A percentile compares a stretch with the other conserved stretches of the same genome.
These are phyloP conservation scores for Patiria miniata DNA, from an alignment of 35 echinoderm and acorn worm species.

Conservation along the genomic window DNA sequence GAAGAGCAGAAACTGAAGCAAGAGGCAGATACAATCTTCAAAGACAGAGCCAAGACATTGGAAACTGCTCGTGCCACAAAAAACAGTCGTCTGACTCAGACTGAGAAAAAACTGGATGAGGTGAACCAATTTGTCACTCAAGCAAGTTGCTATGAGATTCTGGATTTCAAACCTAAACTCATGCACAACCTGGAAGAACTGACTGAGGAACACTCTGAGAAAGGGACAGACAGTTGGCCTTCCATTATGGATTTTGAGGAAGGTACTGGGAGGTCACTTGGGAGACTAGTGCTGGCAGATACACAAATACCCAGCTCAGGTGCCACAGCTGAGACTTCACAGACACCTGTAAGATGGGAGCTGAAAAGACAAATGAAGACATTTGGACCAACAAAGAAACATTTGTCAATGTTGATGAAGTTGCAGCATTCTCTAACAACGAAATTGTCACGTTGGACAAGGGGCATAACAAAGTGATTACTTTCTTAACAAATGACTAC, in stretches of 20 bases:
- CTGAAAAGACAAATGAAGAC: neutral
- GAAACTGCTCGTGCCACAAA: neutral
- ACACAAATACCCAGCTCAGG: neutral
- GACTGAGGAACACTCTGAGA: neutral
- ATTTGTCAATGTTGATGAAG: neutral
- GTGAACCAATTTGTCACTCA: neutral
- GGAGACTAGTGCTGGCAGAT: neutral
- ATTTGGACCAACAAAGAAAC: neutral
- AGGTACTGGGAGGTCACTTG: neutral
- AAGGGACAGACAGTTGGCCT: neutral
- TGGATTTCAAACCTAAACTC: neutral
- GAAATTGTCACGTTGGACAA: neutral
- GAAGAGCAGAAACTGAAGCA: conserved; percentile 7
- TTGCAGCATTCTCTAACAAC: neutral
- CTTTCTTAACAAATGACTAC: neutral
- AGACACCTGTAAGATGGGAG: neutral
- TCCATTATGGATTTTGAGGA: conserved; percentile 3
- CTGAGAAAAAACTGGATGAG: neutral
- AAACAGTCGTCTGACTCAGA: neutral
- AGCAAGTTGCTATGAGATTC: conserved; percentile 15
- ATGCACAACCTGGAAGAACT: neutral
- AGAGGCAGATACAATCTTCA: neutral
- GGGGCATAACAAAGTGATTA: neutral
- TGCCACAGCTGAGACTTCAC: neutral
- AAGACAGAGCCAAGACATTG: neutral